Base-by-base conservation (phyloP, 2,888 invertebrate genomes). In the Hydropsyche betteni region DNA sequence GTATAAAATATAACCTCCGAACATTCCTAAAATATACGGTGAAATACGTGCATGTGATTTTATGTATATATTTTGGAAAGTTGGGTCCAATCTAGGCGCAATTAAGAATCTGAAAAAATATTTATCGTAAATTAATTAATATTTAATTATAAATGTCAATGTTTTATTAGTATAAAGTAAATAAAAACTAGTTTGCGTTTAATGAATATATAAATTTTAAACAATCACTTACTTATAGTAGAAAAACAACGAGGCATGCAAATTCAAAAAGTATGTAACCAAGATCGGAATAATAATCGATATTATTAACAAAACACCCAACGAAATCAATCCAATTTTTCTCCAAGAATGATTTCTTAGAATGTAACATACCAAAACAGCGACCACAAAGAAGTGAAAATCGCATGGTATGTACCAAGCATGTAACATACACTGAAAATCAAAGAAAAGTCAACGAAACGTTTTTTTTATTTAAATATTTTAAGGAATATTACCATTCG, bases 371-470 rank as follows among this genome's bases (percentile, higher is more conserved):
- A 88, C 80, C 16, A 88, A 81, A n/a, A 89, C 82, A 0, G 88
- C 88, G 14, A 91, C 81, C 68, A 90, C 83, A 83, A 91, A 91
- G 84, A 88, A 90, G 82, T 92, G 92, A 84, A 91, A 91, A 83
- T 92, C 92, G 77, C 90, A 91, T 0, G 92, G 90, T 52, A 92
- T 86, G 83, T 91, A 92, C 92, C 92, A 92, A 0, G 91, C 88
- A 77, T 89, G 87, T 0, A 89, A 85, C 83, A 92, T 86, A 81
- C 92, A 92, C 92, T 92, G 84, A 53, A 87, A 44, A 44, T 44
- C 44, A 53, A 53, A 53, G 8, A 53, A 16, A 14, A 51, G 8
- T 51, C 51, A 10, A 51, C 51, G 12, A 14, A 14, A 16, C 0
- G 12, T 53, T 6, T 53, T n/a, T 53, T 14, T 53, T 12, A 12